Evolutionary conservation across 2,888 invertebrate genomes (phyloP), one percentile per base, ranked within the genome.

Genomic region (Yponomeuta cagnagella): DNA sequence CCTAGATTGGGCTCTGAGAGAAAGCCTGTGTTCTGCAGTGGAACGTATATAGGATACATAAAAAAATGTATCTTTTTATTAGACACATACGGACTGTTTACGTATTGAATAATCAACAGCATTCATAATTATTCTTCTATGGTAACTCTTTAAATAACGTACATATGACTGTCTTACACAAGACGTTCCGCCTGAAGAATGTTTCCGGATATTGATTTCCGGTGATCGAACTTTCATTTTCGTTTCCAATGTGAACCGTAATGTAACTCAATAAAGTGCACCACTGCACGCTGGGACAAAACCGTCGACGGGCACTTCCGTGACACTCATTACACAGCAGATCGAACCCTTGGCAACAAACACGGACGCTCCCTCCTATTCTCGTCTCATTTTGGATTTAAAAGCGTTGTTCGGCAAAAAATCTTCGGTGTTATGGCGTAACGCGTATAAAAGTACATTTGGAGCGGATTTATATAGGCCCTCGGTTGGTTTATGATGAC

Each of bases 381-480:
- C 12, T 58, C 52, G 3, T 58, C 52, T 58, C 52, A 12, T 58
- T 58, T 58, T 10, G 67, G 81, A 81, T 84, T 85, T 85, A 84
- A 88, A 88, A 85, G 86, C 85, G 86, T 84, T 83, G 81, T 79
- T 79, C 77, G 78, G 77, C 78, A 79, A 79, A 76, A 77, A 79
- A 79, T 76, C 76, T 76, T 82, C 81, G 82, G 81, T 86, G 88
- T 90, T 88, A 88, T 88, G 82, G 87, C 84, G 87, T 89, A 88
- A 91, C 89, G 89, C 87, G 89, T 87, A 89, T 85, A 88, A 90
- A 90, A 90, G 88, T 90, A 91, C 88, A 89, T 90, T 89, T 82
- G 84, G 83, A 80, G 77, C 77, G 89, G 89, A 90, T 92, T 92
- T 92, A 92, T 90, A 89, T 84, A 88, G 87, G 88, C 84, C 84